Conservation (phyloP, 1,140 invertebrate species). For the Papilio aristodemus region DNA sequence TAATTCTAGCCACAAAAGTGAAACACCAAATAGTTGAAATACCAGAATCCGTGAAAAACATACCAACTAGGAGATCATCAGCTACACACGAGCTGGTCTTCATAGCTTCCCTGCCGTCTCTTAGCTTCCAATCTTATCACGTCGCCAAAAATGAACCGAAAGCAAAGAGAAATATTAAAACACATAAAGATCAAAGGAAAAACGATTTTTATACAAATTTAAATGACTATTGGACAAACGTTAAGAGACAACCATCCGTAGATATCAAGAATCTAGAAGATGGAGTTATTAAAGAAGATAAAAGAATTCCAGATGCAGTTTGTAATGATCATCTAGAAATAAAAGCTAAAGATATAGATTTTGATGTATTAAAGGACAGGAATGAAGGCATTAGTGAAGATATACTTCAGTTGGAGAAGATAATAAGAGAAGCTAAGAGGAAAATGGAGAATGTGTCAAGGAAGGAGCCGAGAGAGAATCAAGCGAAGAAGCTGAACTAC, state of each 20-base stretch:
- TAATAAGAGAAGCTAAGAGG: conserved; percentile 38
- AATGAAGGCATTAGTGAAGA: conserved; percentile 37
- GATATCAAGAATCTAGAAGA: conserved; percentile 42
- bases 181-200: conserved; percentile 29
- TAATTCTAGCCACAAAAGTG: conserved; percentile 52
- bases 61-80: conserved; percentile 83
- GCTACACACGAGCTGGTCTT: conserved; percentile 85
- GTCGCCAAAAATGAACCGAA: conserved; percentile 58
- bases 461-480: conserved; percentile 5
- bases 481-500: conserved; percentile 40
- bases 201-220: conserved; percentile 46
- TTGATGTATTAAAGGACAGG: conserved; percentile 46
- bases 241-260: conserved; percentile 40
- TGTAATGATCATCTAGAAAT: conserved; percentile 29
- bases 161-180: conserved; percentile 41
- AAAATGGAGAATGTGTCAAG: conserved; percentile 16
- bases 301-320: conserved; percentile 24
- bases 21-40: conserved; percentile 83
- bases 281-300: conserved; percentile 25
- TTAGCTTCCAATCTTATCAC: conserved; percentile 84
- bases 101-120: conserved; percentile 81
- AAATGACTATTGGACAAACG: conserved; percentile 52
- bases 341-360: conserved; percentile 30
- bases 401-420: conserved; percentile 45
- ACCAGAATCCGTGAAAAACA: conserved; percentile 76